A percentile compares a stretch with the other conserved stretches of the same genome.
These are phyloP conservation scores for Manis javanica DNA, from an alignment of 2,797 vertebrate genomes.

Conservation along the genomic window DNA sequence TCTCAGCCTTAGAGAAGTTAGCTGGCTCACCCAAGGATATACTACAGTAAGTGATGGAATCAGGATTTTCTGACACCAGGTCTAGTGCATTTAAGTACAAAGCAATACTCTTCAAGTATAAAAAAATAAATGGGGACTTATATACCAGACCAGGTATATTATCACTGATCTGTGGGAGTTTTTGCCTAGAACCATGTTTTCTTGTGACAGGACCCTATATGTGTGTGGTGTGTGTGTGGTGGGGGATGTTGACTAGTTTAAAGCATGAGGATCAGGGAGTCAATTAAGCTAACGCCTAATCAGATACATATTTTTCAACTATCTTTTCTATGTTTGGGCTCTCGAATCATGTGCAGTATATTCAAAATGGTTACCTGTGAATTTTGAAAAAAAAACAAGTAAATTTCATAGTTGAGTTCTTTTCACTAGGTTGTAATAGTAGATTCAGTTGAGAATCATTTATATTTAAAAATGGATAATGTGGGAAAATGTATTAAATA, in stretches of 20 bases:
- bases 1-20: neutral
- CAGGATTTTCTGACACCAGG: neutral
- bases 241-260: neutral
- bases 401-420: neutral
- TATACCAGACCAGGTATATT: neutral
- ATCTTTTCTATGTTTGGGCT: neutral
- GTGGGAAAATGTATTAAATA: neutral
- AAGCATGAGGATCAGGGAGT: neutral
- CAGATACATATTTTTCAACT: neutral
- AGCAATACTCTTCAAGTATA: neutral
- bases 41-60: neutral
- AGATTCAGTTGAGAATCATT: neutral
- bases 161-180: neutral
- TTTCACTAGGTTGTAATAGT: neutral
- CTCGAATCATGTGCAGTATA: neutral
- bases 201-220: neutral
- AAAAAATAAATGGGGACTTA: neutral
- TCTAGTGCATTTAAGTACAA: neutral
- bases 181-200: neutral
- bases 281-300: neutral
- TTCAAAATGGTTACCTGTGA: neutral
- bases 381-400: neutral
- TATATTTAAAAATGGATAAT: neutral
- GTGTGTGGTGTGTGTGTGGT: neutral
- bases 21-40: neutral